Conservation (phyloP, 2,113 vertebrate species). For the Stigmatopora argus region DNA sequence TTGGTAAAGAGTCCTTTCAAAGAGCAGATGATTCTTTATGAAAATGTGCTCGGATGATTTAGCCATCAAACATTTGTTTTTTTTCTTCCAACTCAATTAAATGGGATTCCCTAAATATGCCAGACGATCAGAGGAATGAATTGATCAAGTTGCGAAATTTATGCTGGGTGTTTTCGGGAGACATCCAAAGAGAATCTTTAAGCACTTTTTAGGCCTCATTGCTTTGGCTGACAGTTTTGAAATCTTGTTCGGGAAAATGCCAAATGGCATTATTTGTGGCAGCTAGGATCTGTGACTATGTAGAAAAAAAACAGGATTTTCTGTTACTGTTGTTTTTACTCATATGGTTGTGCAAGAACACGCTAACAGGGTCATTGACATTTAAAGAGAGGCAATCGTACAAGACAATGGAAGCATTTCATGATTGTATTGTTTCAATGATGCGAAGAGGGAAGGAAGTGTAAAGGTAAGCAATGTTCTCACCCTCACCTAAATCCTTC, state of each 20-base stretch:
- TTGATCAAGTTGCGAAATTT: constrained; percentile 36
- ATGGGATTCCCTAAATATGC: constrained; percentile 60
- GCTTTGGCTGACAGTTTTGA: constrained; percentile 64
- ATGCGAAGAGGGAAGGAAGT: constrained; percentile 18
- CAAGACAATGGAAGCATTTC: constrained; percentile 55
- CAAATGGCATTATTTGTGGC: constrained; percentile 66
- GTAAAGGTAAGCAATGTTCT: constrained; percentile 31
- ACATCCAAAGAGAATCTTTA: constrained; percentile 76
- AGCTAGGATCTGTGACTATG: constrained; percentile 64
- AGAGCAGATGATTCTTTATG: not conserved
- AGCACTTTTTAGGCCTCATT: constrained; percentile 73
- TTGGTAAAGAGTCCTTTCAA: not conserved
- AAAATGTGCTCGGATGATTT: constrained; percentile 37
- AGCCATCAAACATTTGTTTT: constrained; percentile 45
- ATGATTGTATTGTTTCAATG: constrained; percentile 50
- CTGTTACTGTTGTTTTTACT: constrained; percentile 37
- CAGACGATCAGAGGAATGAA: constrained; percentile 51
- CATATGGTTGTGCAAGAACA: constrained; percentile 27
- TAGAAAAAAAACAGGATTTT: constrained; percentile 41
- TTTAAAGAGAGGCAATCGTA: constrained; percentile 58
- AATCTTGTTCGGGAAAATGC: constrained; percentile 57
- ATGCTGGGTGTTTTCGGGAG: constrained; percentile 66
- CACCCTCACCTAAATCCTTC: constrained; percentile 15
- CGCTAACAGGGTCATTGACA: constrained; percentile 53
- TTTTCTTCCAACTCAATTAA: constrained; percentile 49